phyloP scores from a whole-genome alignment of 2,113 vertebrate genomes.

The Sphaerodactylus townsendi region DNA sequence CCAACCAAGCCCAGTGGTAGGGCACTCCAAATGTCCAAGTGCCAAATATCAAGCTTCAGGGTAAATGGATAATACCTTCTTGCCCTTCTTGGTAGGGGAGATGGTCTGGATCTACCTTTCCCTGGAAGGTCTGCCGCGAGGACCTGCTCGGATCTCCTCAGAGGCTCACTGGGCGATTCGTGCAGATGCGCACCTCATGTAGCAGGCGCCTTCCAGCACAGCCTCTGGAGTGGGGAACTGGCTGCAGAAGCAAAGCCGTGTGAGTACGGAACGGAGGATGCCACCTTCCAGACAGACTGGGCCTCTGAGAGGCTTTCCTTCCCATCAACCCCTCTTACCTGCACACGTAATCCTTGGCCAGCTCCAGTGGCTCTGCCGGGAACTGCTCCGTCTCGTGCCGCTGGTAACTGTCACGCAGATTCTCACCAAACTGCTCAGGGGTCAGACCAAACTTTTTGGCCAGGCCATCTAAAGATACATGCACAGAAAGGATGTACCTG shows the following conservation, averaged over 20 bases:
- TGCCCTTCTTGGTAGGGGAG: constrained; percentile 95
- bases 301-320: neutral
- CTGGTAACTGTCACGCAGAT: constrained; percentile 97
- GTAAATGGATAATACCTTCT: too few relatives aligned
- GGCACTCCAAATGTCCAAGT: too few relatives aligned
- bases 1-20: too few relatives aligned
- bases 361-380: constrained; percentile 93
- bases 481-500: neutral
- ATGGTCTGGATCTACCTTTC: constrained; percentile 97
- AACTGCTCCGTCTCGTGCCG: constrained; percentile 98
- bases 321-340: constrained; percentile 62
- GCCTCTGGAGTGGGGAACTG: constrained; percentile 90
- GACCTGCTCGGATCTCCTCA: constrained; percentile 96
- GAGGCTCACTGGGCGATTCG: constrained; percentile 93
- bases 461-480: constrained; percentile 82
- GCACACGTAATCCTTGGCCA: constrained; percentile 97
- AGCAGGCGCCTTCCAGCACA: constrained; percentile 94
- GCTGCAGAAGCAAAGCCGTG: constrained; percentile 58
- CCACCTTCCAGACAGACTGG: rapidly evolving
- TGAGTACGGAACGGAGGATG: neutral
- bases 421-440: constrained; percentile 98
- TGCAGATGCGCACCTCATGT: constrained; percentile 99
- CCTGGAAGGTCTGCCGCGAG: constrained; percentile 96
- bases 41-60: too few relatives aligned
- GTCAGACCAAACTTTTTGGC: constrained; percentile 98